Conservation (phyloP, 92 coral and sea anemone genomes). For the Palythoa grandiflora region DNA sequence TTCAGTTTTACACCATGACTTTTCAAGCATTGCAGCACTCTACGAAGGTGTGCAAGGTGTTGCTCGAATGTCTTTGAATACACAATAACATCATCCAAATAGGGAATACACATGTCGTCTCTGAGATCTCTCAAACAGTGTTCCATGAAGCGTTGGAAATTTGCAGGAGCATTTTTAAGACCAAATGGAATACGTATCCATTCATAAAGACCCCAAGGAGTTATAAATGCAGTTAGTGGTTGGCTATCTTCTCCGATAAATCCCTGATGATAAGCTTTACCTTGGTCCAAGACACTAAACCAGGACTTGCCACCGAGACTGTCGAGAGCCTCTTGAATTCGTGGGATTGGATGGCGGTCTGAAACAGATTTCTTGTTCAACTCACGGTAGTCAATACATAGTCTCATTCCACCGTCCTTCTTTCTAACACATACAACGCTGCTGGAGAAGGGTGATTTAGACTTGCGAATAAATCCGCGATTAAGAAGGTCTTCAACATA, state of each 20-base stretch:
- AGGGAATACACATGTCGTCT: conserved; percentile 64
- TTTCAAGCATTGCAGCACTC: conserved; percentile 57
- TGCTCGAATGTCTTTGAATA: conserved; percentile 52
- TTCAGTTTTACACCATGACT: conserved; percentile 62
- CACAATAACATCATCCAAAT: conserved; percentile 64
- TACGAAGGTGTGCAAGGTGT: conserved; percentile 64
- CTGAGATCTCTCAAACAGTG: conserved; percentile 51
- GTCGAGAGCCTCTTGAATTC: conserved; percentile 58
- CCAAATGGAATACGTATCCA: conserved; percentile 66
- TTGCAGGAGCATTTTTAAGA: conserved; percentile 60
- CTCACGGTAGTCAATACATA: conserved; percentile 26
- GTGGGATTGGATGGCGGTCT: conserved; percentile 54
- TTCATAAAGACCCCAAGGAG: conserved; percentile 69
- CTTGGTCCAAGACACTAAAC: conserved; percentile 65
- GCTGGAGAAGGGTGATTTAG: conserved; percentile 41
- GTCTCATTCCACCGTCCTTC: conserved; percentile 46
- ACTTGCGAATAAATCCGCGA: conserved; percentile 35
- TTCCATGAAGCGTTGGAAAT: conserved; percentile 63
- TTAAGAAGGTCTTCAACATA: conserved; percentile 56
- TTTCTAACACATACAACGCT: conserved; percentile 50
- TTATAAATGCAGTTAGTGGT: conserved; percentile 55
- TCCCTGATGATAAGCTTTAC: conserved; percentile 62
- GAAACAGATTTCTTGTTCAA: conserved; percentile 13
- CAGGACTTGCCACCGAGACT: conserved; percentile 59
- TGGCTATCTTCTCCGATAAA: conserved; percentile 53